A percentile compares a stretch with the other conserved stretches of the same genome.
Conservation (phyloP, 2,113 vertebrate species). For the Ceyx margarethae region DNA sequence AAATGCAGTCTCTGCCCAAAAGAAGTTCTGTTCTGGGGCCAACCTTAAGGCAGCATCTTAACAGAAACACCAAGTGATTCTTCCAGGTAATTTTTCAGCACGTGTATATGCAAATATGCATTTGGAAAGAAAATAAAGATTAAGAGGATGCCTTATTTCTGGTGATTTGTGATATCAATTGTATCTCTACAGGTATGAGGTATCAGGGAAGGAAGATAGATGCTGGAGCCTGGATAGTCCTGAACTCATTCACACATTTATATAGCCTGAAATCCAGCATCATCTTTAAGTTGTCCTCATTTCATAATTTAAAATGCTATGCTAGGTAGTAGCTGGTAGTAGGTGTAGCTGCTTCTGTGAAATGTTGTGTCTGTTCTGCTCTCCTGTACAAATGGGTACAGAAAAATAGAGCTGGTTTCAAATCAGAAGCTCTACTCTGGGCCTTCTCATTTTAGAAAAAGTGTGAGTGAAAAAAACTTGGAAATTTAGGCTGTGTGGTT, state of each 20-base stretch:
- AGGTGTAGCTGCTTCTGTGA: background rate
- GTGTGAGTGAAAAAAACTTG: background rate
- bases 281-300: background rate
- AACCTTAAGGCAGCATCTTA: background rate
- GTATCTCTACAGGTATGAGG: background rate
- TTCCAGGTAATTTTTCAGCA: background rate
- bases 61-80: accelerated
- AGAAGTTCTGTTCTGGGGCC: background rate
- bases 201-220: background rate
- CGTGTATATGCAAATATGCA: background rate
- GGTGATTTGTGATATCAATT: background rate
- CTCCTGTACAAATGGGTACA: background rate
- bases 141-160: background rate
- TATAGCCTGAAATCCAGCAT: background rate
- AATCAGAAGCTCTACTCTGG: background rate
- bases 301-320: background rate
- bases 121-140: background rate
- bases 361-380: background rate
- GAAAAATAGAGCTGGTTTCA: background rate
- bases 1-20: background rate
- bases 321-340: background rate
- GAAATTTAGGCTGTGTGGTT: background rate
- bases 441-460: background rate
- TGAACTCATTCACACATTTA: background rate
- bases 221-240: background rate